Evolutionary conservation across 2,797 vertebrate species (phyloP).

Genomic region (Holocentrus rufus): DNA sequence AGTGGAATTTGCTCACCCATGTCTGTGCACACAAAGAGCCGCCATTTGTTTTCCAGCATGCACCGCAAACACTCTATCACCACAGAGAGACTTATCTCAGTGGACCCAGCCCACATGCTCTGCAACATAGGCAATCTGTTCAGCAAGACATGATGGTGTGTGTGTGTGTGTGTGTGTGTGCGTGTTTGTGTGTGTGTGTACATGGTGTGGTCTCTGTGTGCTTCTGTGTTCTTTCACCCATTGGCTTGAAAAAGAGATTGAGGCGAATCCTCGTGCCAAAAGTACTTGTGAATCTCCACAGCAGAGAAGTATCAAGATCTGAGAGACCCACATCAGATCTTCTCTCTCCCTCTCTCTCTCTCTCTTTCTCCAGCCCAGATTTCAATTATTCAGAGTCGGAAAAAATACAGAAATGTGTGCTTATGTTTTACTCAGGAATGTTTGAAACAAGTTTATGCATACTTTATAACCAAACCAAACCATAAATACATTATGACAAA

Average conservation of each 20-base stretch:
- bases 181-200: constrained; percentile 8
- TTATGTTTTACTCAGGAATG: not conserved
- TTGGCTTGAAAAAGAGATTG: constrained; percentile 57
- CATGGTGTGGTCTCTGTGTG: not conserved
- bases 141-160: constrained; percentile 42
- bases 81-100: constrained; percentile 81
- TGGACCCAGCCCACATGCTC: constrained; percentile 81
- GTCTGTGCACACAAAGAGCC: constrained; percentile 63
- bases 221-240: constrained; percentile 58
- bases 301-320: constrained; percentile 36
- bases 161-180: constrained; percentile 8
- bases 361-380: not conserved
- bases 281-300: constrained; percentile 45
- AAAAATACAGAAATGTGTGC: not conserved
- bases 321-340: constrained; percentile 5
- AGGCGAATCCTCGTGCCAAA: constrained; percentile 56
- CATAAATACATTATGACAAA: no score
- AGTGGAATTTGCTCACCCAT: constrained; percentile 43
- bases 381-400: not conserved
- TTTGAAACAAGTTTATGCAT: no score
- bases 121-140: constrained; percentile 83
- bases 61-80: constrained; percentile 80
- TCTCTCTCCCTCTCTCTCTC: no score
- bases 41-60: constrained; percentile 57
- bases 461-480: no score